A percentile compares a stretch with the other conserved stretches of the same genome.
Evolutionary conservation across 1,140 invertebrate genomes (phyloP).

Genomic region (Rhyzopertha dominica): DNA sequence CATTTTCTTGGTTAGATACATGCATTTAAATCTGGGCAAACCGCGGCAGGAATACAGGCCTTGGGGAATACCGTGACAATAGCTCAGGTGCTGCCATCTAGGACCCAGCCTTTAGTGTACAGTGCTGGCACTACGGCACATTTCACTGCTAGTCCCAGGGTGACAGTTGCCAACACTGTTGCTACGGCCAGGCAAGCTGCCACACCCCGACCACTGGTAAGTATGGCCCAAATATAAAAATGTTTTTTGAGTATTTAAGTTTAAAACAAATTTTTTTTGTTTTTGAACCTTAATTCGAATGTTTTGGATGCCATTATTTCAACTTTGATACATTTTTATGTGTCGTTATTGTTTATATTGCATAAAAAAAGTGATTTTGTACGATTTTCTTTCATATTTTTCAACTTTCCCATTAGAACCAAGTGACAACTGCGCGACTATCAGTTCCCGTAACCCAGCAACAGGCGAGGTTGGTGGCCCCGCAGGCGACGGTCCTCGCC

Average conservation of each 20-base stretch:
- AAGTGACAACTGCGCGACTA: conserved; percentile 36
- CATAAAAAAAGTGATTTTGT: background rate
- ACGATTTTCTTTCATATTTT: background rate
- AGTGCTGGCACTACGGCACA: conserved; percentile 34
- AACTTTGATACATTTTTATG: background rate
- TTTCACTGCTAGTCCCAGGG: conserved; percentile 33
- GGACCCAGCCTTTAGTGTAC: conserved; percentile 43
- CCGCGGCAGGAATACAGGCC: conserved; percentile 31
- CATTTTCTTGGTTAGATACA: conserved; percentile 35
- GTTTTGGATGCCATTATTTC: background rate
- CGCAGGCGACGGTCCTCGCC: conserved; percentile 30
- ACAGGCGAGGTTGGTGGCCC: conserved; percentile 31
- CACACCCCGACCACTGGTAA: conserved; percentile 32
- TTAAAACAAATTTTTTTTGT: conserved; percentile 2
- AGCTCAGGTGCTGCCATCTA: conserved; percentile 38
- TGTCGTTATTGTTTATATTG: background rate
- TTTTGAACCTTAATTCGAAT: background rate
- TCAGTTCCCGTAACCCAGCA: conserved; percentile 33
- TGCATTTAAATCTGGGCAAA: conserved; percentile 36
- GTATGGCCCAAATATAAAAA: conserved; percentile 6
- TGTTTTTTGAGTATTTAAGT: background rate
- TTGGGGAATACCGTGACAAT: conserved; percentile 38
- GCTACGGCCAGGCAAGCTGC: conserved; percentile 21
- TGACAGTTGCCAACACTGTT: conserved; percentile 34
- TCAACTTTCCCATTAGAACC: conserved; percentile 23